A percentile compares a stretch with the other conserved stretches of the same genome.
Conservation (phyloP, 2,113 vertebrate genomes). For the Delphinapterus leucas region DNA sequence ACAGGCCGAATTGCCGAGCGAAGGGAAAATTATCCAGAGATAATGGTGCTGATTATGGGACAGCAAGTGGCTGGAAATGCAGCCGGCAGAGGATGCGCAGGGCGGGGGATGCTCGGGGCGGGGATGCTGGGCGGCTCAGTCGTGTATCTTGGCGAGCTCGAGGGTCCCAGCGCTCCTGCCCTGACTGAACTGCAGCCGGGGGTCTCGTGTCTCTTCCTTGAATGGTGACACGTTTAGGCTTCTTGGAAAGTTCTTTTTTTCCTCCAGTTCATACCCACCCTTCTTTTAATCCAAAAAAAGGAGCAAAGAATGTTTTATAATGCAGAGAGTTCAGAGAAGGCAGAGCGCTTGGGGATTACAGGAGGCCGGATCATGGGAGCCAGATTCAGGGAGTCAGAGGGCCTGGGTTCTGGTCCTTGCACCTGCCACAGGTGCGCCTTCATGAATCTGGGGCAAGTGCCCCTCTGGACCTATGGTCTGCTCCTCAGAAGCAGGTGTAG, state of each 20-base stretch:
- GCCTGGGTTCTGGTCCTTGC: background rate
- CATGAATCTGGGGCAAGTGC: fast-evolving
- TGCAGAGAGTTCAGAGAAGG: background rate
- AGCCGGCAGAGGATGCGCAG: background rate
- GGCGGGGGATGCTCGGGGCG: background rate
- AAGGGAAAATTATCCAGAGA: conserved; percentile 68
- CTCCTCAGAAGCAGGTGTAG: no score
- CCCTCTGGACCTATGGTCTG: fast-evolving
- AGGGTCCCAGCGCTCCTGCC: background rate
- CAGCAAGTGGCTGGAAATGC: background rate
- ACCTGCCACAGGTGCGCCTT: background rate
- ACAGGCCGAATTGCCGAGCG: background rate
- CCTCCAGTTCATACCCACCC: background rate
- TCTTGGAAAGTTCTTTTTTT: background rate
- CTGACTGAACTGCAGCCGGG: fast-evolving
- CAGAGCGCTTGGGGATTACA: background rate
- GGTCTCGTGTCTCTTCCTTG: background rate
- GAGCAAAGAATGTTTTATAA: background rate
- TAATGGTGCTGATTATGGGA: conserved; percentile 58
- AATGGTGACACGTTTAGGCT: background rate
- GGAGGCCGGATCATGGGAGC: background rate
- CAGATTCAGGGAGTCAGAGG: background rate
- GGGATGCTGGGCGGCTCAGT: background rate
- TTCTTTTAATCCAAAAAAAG: background rate
- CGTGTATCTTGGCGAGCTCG: fast-evolving